Conservation (phyloP, 1,140 invertebrate species). For the Zeugodacus cucurbitae region DNA sequence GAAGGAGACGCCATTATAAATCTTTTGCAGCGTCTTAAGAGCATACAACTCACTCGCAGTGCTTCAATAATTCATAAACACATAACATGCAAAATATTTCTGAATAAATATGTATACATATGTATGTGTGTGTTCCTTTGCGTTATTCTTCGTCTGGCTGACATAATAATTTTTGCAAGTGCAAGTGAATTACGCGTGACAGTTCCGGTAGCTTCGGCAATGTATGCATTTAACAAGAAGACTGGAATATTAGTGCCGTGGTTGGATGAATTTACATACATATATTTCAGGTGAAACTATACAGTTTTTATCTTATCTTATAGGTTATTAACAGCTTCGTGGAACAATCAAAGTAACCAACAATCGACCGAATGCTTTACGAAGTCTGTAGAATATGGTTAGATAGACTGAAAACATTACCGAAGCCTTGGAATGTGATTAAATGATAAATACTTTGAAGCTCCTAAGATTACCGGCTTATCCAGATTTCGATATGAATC, state of each 20-base stretch:
- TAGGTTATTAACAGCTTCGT: too few species aligned
- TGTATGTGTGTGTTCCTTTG: background rate
- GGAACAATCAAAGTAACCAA: too few species aligned
- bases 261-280: too few species aligned
- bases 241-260: background rate
- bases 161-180: background rate
- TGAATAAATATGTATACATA: background rate
- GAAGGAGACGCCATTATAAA: constrained; percentile 4
- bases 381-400: too few species aligned
- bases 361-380: too few species aligned
- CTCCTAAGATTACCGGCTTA: too few species aligned
- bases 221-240: background rate
- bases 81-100: background rate
- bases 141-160: background rate
- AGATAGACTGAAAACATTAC: too few species aligned
- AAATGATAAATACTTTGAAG: too few species aligned
- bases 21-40: background rate
- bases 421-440: too few species aligned
- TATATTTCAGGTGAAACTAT: too few species aligned
- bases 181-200: constrained; percentile 1
- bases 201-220: background rate
- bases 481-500: too few species aligned
- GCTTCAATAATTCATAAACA: background rate
- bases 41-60: background rate
- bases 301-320: too few species aligned